Evolutionary conservation across 2,888 invertebrate species (phyloP).

Genomic region (Polylopha cassiicola): DNA sequence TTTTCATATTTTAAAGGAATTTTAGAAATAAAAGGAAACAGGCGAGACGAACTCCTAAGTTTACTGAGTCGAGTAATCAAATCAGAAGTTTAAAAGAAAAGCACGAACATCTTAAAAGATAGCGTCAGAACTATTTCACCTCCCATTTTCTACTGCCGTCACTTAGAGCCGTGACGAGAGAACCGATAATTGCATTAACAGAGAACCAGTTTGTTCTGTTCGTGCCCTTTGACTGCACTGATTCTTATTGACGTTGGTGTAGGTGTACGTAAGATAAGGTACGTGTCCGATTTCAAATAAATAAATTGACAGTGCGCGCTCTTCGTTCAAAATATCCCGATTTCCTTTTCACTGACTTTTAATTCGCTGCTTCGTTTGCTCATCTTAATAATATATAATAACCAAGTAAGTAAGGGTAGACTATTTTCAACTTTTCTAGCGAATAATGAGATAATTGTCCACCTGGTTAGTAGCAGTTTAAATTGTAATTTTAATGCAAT

Average conservation of each 20-base stretch:
- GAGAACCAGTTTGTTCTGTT: constrained; percentile 47
- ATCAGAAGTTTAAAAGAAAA: constrained; percentile 8
- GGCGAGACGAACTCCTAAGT: neutral
- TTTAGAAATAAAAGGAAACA: neutral
- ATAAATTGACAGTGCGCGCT: constrained; percentile 5
- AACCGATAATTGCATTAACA: constrained; percentile 58
- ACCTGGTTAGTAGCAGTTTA: too few species aligned
- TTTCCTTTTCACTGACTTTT: too few species aligned
- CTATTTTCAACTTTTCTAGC: too few species aligned
- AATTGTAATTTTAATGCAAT: too few species aligned
- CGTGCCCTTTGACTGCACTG: constrained; percentile 54
- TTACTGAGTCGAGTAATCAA: constrained; percentile 1
- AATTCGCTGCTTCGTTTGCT: too few species aligned
- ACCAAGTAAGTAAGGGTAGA: too few species aligned
- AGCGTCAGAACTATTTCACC: constrained; percentile 9
- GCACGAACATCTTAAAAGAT: constrained; percentile 6
- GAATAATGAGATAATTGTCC: too few species aligned
- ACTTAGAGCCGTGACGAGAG: constrained; percentile 43
- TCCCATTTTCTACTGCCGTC: constrained; percentile 28
- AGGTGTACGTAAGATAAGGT: constrained; percentile 4
- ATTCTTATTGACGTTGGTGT: constrained; percentile 49
- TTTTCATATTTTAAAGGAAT: neutral
- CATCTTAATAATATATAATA: too few species aligned
- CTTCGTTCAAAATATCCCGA: too few species aligned
- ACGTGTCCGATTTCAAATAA: constrained; percentile 15